A percentile compares a stretch with the other conserved stretches of the same genome.
Evolutionary conservation across 2,888 invertebrate species (phyloP).

Genomic region (Hirtodrosophila duncani): DNA sequence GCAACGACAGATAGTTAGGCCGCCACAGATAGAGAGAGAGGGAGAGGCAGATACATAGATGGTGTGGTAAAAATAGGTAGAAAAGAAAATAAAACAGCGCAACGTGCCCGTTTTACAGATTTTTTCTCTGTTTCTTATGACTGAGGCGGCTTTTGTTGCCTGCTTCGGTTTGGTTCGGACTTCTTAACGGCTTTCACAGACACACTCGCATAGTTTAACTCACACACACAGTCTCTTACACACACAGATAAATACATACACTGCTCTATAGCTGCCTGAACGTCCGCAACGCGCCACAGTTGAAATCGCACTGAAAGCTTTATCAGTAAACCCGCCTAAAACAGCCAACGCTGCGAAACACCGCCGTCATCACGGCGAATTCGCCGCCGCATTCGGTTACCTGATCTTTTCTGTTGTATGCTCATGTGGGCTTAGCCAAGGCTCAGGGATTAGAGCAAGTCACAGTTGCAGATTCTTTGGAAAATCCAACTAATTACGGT

Average conservation of each 20-base stretch:
- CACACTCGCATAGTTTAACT: constrained; percentile 12
- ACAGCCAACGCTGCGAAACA: constrained; percentile 28
- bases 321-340: constrained; percentile 14
- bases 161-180: constrained; percentile 43
- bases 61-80: constrained; percentile 49
- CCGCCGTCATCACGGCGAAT: constrained; percentile 40
- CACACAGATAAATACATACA: constrained; percentile 35
- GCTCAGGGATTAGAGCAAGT: constrained; percentile 42
- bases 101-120: constrained; percentile 70
- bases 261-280: constrained; percentile 27
- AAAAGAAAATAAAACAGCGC: constrained; percentile 63
- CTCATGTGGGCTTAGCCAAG: constrained; percentile 28
- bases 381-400: constrained; percentile 25
- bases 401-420: constrained; percentile 14
- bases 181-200: constrained; percentile 65
- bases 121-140: constrained; percentile 33
- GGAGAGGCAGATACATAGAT: constrained; percentile 44
- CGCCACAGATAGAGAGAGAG: constrained; percentile 27
- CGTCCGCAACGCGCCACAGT: constrained; percentile 63
- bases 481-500: constrained; percentile 46
- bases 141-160: constrained; percentile 28
- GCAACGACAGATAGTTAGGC: constrained; percentile 45
- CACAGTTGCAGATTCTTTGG: constrained; percentile 28
- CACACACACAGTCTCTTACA: constrained; percentile 1
- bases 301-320: constrained; percentile 50